Percentiles rank a stretch among this genome's conserved stretches.
Evolutionary conservation across 1,140 invertebrate genomes (phyloP).

Genomic region (Drosophila setifemur): DNA sequence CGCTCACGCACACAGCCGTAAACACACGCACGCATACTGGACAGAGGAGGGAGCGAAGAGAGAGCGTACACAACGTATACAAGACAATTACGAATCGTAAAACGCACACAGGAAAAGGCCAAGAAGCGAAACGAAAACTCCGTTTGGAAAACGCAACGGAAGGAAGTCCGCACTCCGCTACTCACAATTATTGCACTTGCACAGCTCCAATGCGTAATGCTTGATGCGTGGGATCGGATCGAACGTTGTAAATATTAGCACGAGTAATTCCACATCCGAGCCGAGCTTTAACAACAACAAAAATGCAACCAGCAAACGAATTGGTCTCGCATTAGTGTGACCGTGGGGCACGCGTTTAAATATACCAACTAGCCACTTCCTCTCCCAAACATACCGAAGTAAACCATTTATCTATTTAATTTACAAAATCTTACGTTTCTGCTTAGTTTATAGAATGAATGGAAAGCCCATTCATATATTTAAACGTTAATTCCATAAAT

Average conservation of each 20-base stretch:
- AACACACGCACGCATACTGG: conserved; percentile 12
- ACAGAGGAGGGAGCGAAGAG: conserved; percentile 25
- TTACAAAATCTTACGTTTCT: too few relatives aligned
- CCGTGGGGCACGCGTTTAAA: not conserved
- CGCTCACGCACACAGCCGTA: conserved; percentile 17
- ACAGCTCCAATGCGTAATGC: too few relatives aligned
- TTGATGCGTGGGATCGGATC: conserved; percentile 57
- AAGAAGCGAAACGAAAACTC: conserved; percentile 24
- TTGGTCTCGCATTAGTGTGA: too few relatives aligned
- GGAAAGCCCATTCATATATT: too few relatives aligned
- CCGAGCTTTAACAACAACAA: conserved; percentile 66
- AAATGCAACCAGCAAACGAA: conserved; percentile 10
- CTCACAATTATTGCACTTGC: conserved; percentile 75
- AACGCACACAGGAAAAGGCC: conserved; percentile 40
- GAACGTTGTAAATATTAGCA: conserved; percentile 58
- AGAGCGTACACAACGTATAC: conserved; percentile 59
- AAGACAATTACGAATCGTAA: conserved; percentile 77
- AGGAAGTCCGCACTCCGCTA: conserved; percentile 36
- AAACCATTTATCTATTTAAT: too few relatives aligned
- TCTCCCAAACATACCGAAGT: not conserved
- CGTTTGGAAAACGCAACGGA: conserved; percentile 41
- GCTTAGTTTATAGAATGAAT: too few relatives aligned
- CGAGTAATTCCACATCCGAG: conserved; percentile 68
- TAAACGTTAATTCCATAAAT: too few relatives aligned
- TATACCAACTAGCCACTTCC: not conserved